These are phyloP conservation scores for Coluber constrictor DNA, from an alignment of 2,797 vertebrate species.

Conservation along the genomic window DNA sequence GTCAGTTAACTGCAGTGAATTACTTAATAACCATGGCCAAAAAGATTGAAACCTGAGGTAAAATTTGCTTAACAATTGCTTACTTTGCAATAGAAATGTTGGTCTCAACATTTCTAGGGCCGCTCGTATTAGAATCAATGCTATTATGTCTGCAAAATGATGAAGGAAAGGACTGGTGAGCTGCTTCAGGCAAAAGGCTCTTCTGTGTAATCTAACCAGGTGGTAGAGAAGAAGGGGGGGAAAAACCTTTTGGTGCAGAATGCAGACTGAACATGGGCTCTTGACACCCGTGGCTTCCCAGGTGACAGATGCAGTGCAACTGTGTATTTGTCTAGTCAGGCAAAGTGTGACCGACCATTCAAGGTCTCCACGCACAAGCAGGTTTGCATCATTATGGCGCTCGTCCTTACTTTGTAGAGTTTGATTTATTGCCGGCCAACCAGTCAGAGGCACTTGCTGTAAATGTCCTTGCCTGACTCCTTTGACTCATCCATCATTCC, in stretches of 20 bases:
- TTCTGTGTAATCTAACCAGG: not conserved
- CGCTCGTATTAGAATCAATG: not conserved
- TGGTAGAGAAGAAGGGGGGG: not conserved
- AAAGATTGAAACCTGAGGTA: not conserved
- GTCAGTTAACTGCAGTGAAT: not conserved
- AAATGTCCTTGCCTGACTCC: not conserved
- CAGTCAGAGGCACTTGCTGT: not conserved
- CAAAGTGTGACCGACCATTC: not conserved
- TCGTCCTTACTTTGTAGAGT: not conserved
- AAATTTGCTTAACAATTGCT: not conserved
- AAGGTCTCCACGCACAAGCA: not conserved
- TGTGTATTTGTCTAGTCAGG: not conserved
- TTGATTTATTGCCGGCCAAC: not conserved
- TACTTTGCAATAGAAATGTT: not conserved
- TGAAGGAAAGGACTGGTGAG: not conserved
- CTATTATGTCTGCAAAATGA: not conserved
- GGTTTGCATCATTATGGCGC: not conserved
- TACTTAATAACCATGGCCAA: not conserved
- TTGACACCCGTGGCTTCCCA: not conserved
- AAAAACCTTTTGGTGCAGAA: not conserved
- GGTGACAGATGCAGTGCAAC: not conserved
- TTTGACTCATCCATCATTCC: constrained; percentile 10
- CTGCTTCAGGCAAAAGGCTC: not conserved
- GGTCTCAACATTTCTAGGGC: not conserved
- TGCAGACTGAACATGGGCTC: not conserved